Conservation (phyloP, 2,797 vertebrate genomes). For the Mus minutoides region DNA sequence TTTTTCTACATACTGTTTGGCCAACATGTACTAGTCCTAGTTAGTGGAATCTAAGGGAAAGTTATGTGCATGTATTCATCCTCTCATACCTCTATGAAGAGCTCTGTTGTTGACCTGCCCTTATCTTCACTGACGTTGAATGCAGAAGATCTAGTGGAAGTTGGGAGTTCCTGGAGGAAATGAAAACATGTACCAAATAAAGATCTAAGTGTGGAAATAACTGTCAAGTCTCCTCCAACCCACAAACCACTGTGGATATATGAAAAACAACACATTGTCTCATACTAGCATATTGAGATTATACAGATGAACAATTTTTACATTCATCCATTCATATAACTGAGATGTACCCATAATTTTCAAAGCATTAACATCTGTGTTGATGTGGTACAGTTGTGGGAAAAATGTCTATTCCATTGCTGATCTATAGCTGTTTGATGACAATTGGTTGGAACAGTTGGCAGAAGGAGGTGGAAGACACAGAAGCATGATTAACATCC, state of each 20-base stretch:
- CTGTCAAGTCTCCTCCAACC: neutral
- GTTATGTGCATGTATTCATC: neutral
- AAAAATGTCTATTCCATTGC: neutral
- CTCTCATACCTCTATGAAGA: neutral
- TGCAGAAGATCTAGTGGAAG: neutral
- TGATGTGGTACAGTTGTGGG: neutral
- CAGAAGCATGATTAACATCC: neutral
- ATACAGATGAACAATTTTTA: neutral
- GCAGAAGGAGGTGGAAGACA: neutral
- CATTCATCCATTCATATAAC: neutral
- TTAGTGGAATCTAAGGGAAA: neutral
- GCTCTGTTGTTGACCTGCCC: neutral
- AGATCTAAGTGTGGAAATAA: neutral
- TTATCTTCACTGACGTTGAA: neutral
- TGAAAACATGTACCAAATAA: neutral
- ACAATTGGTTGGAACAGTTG: neutral
- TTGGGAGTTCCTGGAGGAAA: neutral
- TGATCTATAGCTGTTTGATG: neutral
- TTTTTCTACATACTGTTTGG: neutral
- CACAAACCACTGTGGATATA: neutral
- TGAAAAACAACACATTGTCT: neutral
- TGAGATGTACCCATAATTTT: neutral
- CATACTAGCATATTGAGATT: neutral
- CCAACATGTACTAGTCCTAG: neutral
- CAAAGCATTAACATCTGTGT: conserved; percentile 6